Base-by-base conservation (phyloP, 1,140 invertebrate species). In the Hermatobates lingyangjiaoensis region DNA sequence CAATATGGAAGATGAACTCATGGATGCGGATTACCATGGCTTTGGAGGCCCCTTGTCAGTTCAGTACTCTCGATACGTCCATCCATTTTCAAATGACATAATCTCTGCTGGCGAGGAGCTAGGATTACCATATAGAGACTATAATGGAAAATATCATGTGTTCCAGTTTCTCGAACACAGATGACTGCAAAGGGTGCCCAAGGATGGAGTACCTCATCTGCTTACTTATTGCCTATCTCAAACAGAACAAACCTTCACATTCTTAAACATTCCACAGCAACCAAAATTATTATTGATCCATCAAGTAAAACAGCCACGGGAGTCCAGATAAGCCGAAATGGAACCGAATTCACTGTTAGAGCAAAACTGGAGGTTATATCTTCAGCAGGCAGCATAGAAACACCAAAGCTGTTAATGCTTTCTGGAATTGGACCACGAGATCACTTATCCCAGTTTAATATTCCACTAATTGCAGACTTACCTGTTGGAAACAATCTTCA, bases 401-500 rank as follows among this genome's bases (percentile, higher is more conserved):
- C 77, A 0, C 78, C 79, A 0, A 76, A 81, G 62, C 60, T 84
- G 4, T 66, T 85, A 1, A 64, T 83, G 48, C 65, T 81, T 0
- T 81, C 79, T 24, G 81, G 81, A 7, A 70, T 84, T 5, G 83
- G 83, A 7, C 81, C 81, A 0, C 71, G 62, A 51, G 64, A 75
- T 24, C 75, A 85, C 56, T 65, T 92, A 2, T 62, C 76, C 44
- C 71, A 77, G 24, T 63, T 86, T 1, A 74, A 75, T 0, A 79
- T 87, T 27, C 67, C 71, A 0, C 63, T 80, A 0, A 63, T 85
- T 5, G 66, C 79, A 59, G 72, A 82, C 54, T 64, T 80, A 15
- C 73, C 54, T 14, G 83, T 89, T 0, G 87, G 87, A 0, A 71
- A 78, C 48, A 89, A 89, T 63, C 69, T 90, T 0, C 78, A 83